Evolutionary conservation across 2,113 vertebrate species (phyloP).

Genomic region (Connochaetes taurinus): DNA sequence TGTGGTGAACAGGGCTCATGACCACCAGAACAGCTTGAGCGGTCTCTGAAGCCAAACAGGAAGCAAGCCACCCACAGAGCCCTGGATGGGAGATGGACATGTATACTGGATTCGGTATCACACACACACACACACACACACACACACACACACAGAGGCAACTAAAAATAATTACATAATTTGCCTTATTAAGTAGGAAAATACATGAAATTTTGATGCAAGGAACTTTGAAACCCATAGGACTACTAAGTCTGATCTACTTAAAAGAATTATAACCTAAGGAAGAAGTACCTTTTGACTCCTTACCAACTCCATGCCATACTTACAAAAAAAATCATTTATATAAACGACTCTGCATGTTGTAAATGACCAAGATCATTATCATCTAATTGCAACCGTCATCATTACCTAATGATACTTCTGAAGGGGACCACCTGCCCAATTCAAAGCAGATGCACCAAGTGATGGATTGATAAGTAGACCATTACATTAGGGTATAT

Average conservation of each 20-base stretch:
- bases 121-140: accelerated
- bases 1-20: not conserved
- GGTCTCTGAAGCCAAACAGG: not conserved
- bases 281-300: conserved; percentile 43
- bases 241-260: not conserved
- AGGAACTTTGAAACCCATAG: not conserved
- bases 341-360: conserved; percentile 64
- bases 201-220: not conserved
- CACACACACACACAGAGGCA: not conserved
- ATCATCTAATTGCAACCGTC: conserved; percentile 67
- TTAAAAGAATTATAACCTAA: not conserved
- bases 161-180: not conserved
- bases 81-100: not conserved
- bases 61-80: not conserved
- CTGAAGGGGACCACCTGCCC: conserved; percentile 68
- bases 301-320: not conserved
- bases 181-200: not conserved
- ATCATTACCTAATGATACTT: conserved; percentile 65
- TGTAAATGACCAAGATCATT: conserved; percentile 72
- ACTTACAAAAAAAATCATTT: conserved; percentile 43
- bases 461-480: conserved; percentile 60
- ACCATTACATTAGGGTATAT: conserved; percentile 23
- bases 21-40: not conserved
- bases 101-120: not conserved
- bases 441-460: conserved; percentile 58